phyloP scores from a whole-genome alignment of 2,113 vertebrate species.

The Carollia perspicillata region DNA sequence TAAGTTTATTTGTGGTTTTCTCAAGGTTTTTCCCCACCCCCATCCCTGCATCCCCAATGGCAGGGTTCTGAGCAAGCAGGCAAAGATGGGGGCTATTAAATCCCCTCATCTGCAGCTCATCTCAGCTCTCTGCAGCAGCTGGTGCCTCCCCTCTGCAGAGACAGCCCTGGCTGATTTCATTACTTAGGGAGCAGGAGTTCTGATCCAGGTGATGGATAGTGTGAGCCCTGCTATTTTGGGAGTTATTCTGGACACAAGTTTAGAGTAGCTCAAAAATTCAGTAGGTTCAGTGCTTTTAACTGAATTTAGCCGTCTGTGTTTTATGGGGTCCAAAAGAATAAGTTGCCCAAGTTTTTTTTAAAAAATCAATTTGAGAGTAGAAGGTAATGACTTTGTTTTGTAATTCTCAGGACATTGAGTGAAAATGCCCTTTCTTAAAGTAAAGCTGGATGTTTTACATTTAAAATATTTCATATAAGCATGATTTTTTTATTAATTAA shows the following conservation, averaged over 20 bases:
- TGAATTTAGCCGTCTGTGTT: constrained; percentile 27
- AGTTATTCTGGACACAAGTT: background rate
- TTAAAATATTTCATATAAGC: background rate
- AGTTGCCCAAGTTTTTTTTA: background rate
- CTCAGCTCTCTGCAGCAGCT: constrained; percentile 47
- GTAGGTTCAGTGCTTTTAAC: background rate
- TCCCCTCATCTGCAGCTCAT: constrained; percentile 48
- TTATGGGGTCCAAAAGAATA: constrained; percentile 22
- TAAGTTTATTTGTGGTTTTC: constrained; percentile 65
- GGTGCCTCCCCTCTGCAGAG: background rate
- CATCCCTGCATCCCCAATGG: background rate
- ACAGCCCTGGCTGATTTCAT: rapidly evolving
- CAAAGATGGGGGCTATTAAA: constrained; percentile 58
- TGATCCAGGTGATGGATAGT: background rate
- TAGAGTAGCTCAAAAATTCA: constrained; percentile 26
- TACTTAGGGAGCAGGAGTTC: background rate
- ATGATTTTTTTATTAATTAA: constrained; percentile 14
- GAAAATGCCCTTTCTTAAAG: constrained; percentile 28
- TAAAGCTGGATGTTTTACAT: background rate
- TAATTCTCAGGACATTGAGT: constrained; percentile 1
- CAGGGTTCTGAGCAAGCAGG: constrained; percentile 15
- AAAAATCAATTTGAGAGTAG: background rate
- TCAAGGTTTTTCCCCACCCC: background rate
- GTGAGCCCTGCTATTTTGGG: background rate
- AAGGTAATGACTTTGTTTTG: background rate